Percentiles rank a stretch among this genome's conserved stretches.
These are phyloP conservation scores for Psix sp. DNA, from an alignment of 1,140 invertebrate species.

Conservation along the genomic window DNA sequence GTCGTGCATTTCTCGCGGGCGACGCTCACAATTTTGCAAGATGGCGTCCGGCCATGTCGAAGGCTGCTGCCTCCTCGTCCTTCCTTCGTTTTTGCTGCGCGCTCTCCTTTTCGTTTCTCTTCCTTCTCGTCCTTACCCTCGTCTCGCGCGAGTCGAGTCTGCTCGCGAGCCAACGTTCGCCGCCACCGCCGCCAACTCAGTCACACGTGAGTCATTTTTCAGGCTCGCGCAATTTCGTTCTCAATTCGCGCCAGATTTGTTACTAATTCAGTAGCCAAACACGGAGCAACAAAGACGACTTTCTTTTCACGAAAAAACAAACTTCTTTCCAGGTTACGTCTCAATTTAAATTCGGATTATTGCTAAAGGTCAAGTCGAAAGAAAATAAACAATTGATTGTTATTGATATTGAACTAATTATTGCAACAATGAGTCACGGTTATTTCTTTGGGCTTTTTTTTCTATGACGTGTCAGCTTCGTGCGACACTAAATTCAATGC, in stretches of 20 bases:
- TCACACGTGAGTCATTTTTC: slow-evolving; percentile 39
- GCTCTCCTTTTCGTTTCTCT: slow-evolving; percentile 32
- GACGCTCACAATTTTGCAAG: slow-evolving; percentile 40
- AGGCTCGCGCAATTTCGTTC: slow-evolving; percentile 7
- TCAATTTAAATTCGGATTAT: too few relatives aligned
- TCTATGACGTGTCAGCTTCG: neutral
- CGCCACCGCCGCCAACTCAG: too few relatives aligned
- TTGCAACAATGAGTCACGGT: too few relatives aligned
- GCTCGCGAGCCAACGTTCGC: slow-evolving; percentile 21
- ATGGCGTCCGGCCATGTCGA: slow-evolving; percentile 46
- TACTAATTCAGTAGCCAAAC: too few relatives aligned
- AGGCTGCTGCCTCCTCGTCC: slow-evolving; percentile 29
- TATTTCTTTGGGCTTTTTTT: neutral
- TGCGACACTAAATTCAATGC: slow-evolving; percentile 23
- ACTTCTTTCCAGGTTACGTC: too few relatives aligned
- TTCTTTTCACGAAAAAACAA: slow-evolving; percentile 5
- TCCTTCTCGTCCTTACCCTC: slow-evolving; percentile 11
- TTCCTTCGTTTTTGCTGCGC: slow-evolving; percentile 19
- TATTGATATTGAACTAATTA: too few relatives aligned
- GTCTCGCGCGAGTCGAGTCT: slow-evolving; percentile 3
- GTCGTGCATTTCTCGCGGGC: slow-evolving; percentile 41
- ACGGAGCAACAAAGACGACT: too few relatives aligned
- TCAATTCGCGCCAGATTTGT: neutral
- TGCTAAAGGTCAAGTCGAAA: too few relatives aligned
- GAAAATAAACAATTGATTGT: too few relatives aligned